Conservation (phyloP, 1,140 invertebrate species). For the Elymnias hypermnestra region DNA sequence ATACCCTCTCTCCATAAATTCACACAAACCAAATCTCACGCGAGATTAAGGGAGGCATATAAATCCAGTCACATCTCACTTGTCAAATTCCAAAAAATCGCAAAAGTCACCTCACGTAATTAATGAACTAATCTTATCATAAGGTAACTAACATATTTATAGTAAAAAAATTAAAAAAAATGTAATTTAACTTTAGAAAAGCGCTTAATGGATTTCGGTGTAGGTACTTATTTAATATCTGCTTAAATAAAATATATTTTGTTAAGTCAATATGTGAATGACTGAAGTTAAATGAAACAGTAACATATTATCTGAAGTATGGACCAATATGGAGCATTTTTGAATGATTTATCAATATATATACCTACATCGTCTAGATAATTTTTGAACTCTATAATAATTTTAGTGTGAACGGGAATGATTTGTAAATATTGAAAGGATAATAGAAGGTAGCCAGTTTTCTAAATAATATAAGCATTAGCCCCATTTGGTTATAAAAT, state of each 20-base stretch:
- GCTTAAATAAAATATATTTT: neutral
- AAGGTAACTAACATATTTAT: too few species aligned
- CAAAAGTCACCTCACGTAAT: neutral
- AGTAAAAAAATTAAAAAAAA: too few species aligned
- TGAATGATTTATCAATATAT: conserved; percentile 4
- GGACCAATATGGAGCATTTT: conserved; percentile 14
- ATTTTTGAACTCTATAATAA: conserved; percentile 8
- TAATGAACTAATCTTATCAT: neutral
- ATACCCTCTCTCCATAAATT: too few species aligned
- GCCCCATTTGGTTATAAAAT: too few species aligned
- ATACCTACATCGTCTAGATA: neutral
- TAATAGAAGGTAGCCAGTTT: too few species aligned
- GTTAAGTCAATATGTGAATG: neutral
- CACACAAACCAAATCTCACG: too few species aligned
- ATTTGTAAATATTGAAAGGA: too few species aligned
- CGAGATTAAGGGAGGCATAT: too few species aligned
- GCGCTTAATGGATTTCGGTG: neutral
- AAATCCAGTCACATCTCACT: too few species aligned
- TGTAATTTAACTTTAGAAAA: neutral
- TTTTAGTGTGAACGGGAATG: too few species aligned
- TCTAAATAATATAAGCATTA: too few species aligned
- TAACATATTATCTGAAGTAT: conserved; percentile 2
- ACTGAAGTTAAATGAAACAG: neutral
- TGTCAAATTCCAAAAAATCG: too few species aligned
- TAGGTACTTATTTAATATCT: neutral